A percentile compares a stretch with the other conserved stretches of the same genome.
Conservation (phyloP, 2,113 vertebrate genomes). For the Bos javanicus region DNA sequence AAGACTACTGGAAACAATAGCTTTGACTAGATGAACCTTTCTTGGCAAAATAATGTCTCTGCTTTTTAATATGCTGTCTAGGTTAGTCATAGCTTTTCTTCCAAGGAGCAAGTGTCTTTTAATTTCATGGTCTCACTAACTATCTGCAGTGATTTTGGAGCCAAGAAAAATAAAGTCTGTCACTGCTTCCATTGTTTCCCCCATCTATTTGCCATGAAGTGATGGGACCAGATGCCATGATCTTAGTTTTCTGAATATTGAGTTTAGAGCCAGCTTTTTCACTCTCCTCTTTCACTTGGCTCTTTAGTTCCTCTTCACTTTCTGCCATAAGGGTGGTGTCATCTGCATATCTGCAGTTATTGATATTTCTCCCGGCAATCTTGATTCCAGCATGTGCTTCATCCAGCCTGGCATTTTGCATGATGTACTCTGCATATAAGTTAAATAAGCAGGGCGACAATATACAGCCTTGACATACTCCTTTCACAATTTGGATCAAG, state of each 20-base stretch:
- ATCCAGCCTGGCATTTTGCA: neutral
- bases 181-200: neutral
- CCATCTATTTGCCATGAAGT: neutral
- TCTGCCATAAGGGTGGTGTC: neutral
- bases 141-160: neutral
- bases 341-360: neutral
- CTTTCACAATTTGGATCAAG: neutral
- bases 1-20: neutral
- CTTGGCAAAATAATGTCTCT: neutral
- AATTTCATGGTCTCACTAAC: neutral
- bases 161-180: neutral
- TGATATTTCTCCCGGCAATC: neutral
- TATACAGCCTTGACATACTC: neutral
- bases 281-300: neutral
- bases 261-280: neutral
- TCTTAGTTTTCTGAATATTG: neutral
- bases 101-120: neutral
- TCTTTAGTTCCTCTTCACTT: neutral
- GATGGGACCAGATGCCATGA: neutral
- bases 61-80: neutral
- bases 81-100: neutral
- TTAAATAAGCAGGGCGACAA: neutral
- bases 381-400: neutral
- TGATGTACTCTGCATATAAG: neutral
- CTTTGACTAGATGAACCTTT: neutral